Evolutionary conservation across 53 echinoderm and acorn worm genomes (phyloP), one percentile per base, ranked within the genome.

Genomic region (Stichopus horrens): DNA sequence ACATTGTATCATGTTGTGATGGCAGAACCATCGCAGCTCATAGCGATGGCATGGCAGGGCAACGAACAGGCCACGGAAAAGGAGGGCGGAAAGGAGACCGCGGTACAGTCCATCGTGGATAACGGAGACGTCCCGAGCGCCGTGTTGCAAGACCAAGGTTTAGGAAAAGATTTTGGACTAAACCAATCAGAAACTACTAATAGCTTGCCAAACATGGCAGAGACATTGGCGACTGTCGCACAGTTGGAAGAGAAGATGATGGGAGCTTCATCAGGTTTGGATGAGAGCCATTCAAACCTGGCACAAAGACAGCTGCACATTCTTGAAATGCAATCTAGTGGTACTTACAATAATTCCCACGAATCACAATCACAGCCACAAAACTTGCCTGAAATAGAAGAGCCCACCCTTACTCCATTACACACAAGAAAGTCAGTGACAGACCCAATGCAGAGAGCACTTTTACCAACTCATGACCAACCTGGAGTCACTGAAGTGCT

Each of bases 1-100:
- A 85, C 85, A 6, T 5, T 85, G 65, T 67, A 37, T 51, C 37
- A 21, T 67, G 52, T 85, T 10, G 85, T 85, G 51, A n/a, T 85
- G 53, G 85, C 60, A 21, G 57, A 54, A 7, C 57, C 21, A 21
- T 51, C 51, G n/a, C 54, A 81, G 21, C 58, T 58, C 4, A 56
- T 56, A 19, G 21, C 81, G 21, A 58, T 56, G 56, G 56, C 23
- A 0, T 79, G 19, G n/a, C 22, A 21, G 22, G 65, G 57, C 18
- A 57, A 55, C 21, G 23, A 14, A 7, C 16, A 83, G 21, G n/a
- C 65, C 4, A 60, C 6, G 21, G 83, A 22, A 14, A 60, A 58
- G 18, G 51, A 23, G 22, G 65, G 5, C 10, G 52, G 83, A 5
- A 9, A 5, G 5, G 68, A 4, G 16, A 4, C 54, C 54, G 18